Conservation (phyloP, 2,797 vertebrate species). For the Acropternis orthonyx region DNA sequence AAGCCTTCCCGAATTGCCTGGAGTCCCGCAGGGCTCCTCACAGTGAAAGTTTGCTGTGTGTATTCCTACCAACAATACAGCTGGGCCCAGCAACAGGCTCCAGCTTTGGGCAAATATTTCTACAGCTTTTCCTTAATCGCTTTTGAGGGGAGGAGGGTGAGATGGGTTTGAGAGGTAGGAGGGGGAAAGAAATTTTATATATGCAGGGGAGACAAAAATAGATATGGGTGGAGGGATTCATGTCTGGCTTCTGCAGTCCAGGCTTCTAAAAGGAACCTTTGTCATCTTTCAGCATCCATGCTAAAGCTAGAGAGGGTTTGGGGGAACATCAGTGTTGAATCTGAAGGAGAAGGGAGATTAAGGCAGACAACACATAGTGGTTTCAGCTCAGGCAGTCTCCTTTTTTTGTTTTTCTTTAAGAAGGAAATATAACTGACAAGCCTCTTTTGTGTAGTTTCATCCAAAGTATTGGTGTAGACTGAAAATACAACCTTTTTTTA, state of each 20-base stretch:
- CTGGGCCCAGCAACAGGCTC: constrained; percentile 51
- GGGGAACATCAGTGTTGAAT: background rate
- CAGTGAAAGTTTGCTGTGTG: constrained; percentile 63
- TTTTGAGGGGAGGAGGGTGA: constrained; percentile 17
- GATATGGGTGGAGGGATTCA: background rate
- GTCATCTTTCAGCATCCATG: background rate
- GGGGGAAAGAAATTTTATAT: background rate
- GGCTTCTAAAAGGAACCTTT: constrained; percentile 31
- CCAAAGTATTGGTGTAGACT: background rate
- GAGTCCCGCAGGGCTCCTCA: constrained; percentile 70
- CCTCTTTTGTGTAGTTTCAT: background rate
- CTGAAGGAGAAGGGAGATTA: background rate
- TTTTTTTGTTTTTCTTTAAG: background rate
- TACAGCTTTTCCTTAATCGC: constrained; percentile 64
- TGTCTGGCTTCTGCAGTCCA: background rate
- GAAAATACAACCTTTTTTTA: background rate
- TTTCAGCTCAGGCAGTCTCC: background rate
- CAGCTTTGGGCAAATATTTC: constrained; percentile 77
- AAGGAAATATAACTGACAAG: background rate
- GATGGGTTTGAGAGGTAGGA: background rate
- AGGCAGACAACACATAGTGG: background rate
- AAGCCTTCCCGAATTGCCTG: constrained; percentile 47
- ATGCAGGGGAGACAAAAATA: background rate
- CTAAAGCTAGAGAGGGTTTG: background rate
- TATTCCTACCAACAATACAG: constrained; percentile 68